Evolutionary conservation across 2,888 invertebrate species (phyloP).

Genomic region (Lasioglossum pauxillum): DNA sequence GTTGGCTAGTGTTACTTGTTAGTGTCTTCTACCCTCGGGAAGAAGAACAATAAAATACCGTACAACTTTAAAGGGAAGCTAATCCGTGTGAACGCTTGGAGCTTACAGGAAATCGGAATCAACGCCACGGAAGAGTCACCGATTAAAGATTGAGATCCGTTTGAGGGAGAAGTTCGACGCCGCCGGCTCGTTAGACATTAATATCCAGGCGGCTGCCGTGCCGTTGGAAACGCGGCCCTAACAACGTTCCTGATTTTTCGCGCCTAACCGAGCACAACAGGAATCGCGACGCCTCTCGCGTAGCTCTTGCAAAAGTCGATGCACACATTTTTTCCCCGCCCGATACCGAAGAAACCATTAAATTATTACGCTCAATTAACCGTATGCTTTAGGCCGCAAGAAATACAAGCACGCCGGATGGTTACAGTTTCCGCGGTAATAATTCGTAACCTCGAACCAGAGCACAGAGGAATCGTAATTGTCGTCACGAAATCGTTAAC

Average conservation of each 20-base stretch:
- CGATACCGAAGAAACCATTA: slow-evolving; percentile 65
- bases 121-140: neutral
- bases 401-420: slow-evolving; percentile 48
- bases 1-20: too few species aligned
- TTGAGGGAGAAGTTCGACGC: neutral
- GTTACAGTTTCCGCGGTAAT: slow-evolving; percentile 65
- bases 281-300: slow-evolving; percentile 45
- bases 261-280: slow-evolving; percentile 55
- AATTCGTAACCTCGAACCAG: slow-evolving; percentile 58
- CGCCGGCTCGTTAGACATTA: neutral
- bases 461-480: slow-evolving; percentile 70
- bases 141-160: neutral
- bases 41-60: neutral
- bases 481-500: slow-evolving; percentile 76
- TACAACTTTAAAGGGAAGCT: neutral
- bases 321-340: slow-evolving; percentile 57
- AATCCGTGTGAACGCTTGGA: neutral
- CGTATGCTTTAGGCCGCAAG: slow-evolving; percentile 54
- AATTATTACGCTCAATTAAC: slow-evolving; percentile 66
- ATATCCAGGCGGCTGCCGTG: neutral
- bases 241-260: slow-evolving; percentile 38
- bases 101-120: neutral
- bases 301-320: slow-evolving; percentile 54
- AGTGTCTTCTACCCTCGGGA: too few species aligned
- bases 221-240: neutral